These are phyloP conservation scores for Poeciliopsis presidionis DNA, from an alignment of 2,797 vertebrate species.

Conservation along the genomic window DNA sequence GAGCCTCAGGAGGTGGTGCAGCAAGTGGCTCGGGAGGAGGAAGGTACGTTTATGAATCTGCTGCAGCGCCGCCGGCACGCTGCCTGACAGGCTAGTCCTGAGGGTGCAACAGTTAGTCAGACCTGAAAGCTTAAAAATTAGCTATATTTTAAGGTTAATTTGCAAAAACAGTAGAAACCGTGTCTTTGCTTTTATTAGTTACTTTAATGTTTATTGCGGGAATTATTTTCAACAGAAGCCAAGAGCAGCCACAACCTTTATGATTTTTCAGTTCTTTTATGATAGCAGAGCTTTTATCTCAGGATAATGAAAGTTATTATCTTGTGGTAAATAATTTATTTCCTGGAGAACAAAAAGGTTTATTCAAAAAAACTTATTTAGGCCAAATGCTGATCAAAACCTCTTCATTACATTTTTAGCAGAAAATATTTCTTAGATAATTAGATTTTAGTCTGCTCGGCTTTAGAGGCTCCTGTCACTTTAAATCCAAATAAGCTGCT, in stretches of 20 bases:
- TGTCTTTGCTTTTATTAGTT: background rate
- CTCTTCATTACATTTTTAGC: no score
- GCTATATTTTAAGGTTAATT: background rate
- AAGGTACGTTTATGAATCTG: conserved; percentile 86
- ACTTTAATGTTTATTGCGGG: background rate
- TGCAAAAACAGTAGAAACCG: background rate
- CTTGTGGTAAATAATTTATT: background rate
- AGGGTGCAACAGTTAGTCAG: conserved; percentile 16
- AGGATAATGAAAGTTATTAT: background rate
- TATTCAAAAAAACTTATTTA: background rate
- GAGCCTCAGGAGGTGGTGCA: conserved; percentile 53
- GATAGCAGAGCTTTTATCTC: background rate
- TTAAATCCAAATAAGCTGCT: no score
- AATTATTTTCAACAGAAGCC: background rate
- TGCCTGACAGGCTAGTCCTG: conserved; percentile 8
- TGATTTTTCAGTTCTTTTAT: background rate
- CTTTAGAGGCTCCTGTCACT: no score
- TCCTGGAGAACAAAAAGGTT: background rate
- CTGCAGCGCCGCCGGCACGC: conserved; percentile 49
- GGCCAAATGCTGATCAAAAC: no score
- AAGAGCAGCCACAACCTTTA: background rate
- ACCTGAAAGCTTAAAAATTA: background rate
- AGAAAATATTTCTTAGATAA: no score
- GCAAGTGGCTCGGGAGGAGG: conserved; percentile 74
- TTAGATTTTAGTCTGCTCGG: no score